Conservation (phyloP, 2,797 vertebrate species). For the Pogoniulus pusillus region DNA sequence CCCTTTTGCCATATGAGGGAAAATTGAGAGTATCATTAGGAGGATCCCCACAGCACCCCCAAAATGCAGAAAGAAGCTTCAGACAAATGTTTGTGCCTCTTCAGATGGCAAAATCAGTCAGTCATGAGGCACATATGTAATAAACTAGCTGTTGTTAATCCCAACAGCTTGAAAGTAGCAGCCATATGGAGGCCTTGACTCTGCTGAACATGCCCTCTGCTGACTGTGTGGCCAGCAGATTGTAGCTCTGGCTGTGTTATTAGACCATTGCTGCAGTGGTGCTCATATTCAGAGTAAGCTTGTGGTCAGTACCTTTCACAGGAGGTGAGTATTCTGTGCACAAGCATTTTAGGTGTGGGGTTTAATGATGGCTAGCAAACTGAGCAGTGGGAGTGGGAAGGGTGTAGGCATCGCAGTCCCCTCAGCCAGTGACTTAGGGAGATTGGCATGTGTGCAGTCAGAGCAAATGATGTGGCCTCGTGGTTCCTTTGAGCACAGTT, state of each 20-base stretch:
- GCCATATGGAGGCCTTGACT: not conserved
- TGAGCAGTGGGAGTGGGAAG: not conserved
- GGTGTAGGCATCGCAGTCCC: not conserved
- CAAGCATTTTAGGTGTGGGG: not conserved
- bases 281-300: conserved; percentile 11
- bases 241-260: not conserved
- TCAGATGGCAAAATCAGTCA: not conserved
- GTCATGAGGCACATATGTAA: not conserved
- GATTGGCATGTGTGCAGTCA: not conserved
- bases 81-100: not conserved
- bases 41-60: not conserved
- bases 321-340: not conserved
- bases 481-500: not conserved
- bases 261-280: not conserved
- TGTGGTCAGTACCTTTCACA: not conserved
- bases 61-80: not conserved
- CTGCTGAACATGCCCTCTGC: not conserved
- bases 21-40: not conserved
- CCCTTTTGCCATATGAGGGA: not conserved
- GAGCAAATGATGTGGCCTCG: not conserved
- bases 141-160: not conserved
- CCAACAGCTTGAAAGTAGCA: not conserved
- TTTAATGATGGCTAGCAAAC: not conserved
- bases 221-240: accelerated
- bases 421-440: not conserved